Percentiles rank a stretch among this genome's conserved stretches.
Conservation (phyloP, 37 sponge, comb jelly and placozoan genomes). For the Crambe crambe region DNA sequence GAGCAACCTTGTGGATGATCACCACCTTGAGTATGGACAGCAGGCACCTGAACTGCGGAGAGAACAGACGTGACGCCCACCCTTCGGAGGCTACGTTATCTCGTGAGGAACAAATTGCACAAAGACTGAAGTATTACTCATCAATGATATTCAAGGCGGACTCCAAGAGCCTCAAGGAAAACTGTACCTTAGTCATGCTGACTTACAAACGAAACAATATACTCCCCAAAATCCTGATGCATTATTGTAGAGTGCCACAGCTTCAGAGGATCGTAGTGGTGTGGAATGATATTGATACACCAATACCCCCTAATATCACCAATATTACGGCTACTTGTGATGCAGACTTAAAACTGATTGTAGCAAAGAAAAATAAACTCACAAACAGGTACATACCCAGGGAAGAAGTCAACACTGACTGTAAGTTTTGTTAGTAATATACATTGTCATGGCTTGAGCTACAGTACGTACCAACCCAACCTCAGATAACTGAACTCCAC, state of each 20-base stretch:
- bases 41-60: neutral
- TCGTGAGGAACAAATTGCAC: too few relatives aligned
- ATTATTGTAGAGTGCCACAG: slow-evolving; percentile 1
- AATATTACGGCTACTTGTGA: neutral
- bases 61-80: too few relatives aligned
- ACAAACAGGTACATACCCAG: slow-evolving; percentile 42
- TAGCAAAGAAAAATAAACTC: slow-evolving; percentile 7
- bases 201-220: slow-evolving; percentile 19
- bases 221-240: neutral
- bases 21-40: neutral
- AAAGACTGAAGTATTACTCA: neutral
- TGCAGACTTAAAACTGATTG: neutral
- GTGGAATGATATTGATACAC: slow-evolving; percentile 37
- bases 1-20: neutral
- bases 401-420: slow-evolving; percentile 38
- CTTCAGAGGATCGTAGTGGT: slow-evolving; percentile 30
- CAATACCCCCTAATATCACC: neutral
- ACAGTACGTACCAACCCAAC: too few relatives aligned
- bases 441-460: too few relatives aligned
- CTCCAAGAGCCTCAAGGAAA: neutral
- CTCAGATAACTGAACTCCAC: too few relatives aligned
- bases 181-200: slow-evolving; percentile 17
- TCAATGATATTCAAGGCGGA: neutral
- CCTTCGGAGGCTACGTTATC: too few relatives aligned
- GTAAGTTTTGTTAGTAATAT: slow-evolving; percentile 22